These are phyloP conservation scores for Coilia nasus DNA, from an alignment of 2,797 vertebrate genomes.

Conservation along the genomic window DNA sequence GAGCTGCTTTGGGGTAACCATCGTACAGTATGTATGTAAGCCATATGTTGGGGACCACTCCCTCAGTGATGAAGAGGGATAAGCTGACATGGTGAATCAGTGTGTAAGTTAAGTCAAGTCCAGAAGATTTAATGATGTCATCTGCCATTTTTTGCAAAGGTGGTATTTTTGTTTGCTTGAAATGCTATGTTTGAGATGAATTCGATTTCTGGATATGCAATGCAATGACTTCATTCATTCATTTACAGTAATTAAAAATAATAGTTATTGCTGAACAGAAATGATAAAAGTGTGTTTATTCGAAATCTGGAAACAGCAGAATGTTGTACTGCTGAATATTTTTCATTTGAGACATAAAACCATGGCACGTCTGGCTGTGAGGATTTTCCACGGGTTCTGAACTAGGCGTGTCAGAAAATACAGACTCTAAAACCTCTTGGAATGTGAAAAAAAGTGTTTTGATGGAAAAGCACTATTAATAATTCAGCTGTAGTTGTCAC, in stretches of 20 bases:
- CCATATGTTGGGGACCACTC: not conserved
- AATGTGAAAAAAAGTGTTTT: not conserved
- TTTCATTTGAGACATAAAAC: not conserved
- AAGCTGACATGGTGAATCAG: too few relatives aligned
- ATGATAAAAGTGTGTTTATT: not conserved
- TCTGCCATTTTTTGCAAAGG: not conserved
- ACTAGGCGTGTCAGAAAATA: conserved; percentile 1
- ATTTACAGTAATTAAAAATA: too few relatives aligned
- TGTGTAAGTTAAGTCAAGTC: not conserved
- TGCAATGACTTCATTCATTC: too few relatives aligned
- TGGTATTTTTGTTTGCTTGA: not conserved
- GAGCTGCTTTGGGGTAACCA: not conserved
- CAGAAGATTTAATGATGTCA: not conserved
- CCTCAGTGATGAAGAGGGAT: too few relatives aligned
- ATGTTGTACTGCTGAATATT: not conserved
- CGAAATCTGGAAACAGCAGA: not conserved
- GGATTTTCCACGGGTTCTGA: not conserved
- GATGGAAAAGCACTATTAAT: conserved; percentile 26
- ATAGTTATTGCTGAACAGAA: too few relatives aligned
- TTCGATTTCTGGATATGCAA: too few relatives aligned
- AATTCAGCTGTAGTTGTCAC: conserved; percentile 23
- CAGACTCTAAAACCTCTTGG: not conserved
- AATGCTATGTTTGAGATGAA: not conserved
- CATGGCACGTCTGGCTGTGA: not conserved
- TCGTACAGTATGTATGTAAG: not conserved